Base-by-base conservation (phyloP, 35 echinoderm and acorn worm genomes). In the Lytechinus pictus region DNA sequence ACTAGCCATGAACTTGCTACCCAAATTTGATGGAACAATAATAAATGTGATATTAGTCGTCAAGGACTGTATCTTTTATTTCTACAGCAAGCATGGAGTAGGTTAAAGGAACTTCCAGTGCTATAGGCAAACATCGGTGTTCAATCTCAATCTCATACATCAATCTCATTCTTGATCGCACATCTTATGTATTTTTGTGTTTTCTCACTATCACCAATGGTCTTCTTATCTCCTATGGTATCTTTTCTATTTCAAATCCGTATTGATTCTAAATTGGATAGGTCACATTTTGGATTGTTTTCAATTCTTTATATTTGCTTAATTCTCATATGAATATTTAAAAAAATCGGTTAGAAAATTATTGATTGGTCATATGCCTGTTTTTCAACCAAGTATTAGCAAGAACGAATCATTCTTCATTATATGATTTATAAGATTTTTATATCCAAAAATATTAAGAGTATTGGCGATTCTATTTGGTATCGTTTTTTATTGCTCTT, bases 21-120 rank as follows among this genome's bases (percentile, higher is more conserved):
- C 66, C 66, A 79, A 79, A 79, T 79, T 79, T 79, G 66, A 79
- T 79, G 66, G 66, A 79, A 79, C 66, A 79, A 79, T 79, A 79
- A 79, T 79, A 79, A 16, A 79, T 79, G 19, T 79, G 66, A 79
- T 79, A 79, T 79, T 19, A 79, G 66, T 24, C 8, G 66, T 24
- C 66, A 79, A 79, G 66, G 66, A 79, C 66, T n/a, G 66, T 79
- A 79, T 79, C 66, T 79, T 79, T 79, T 79, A 79, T 79, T 79
- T 79, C 66, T 79, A 5, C 19, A 79, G 66, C 19, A 24, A 79
- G 21, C 66, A 79, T 79, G 66, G 66, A 24, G 66, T 79, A 79
- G 66, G 66, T 79, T 79, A 79, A 24, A 79, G 19, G 66, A 79
- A 5, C 66, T 79, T 16, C 66, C 66, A 79, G 24, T 79, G 16